A percentile compares a stretch with the other conserved stretches of the same genome.
Evolutionary conservation across 2,113 vertebrate genomes (phyloP).

Genomic region (Elephantulus edwardii): DNA sequence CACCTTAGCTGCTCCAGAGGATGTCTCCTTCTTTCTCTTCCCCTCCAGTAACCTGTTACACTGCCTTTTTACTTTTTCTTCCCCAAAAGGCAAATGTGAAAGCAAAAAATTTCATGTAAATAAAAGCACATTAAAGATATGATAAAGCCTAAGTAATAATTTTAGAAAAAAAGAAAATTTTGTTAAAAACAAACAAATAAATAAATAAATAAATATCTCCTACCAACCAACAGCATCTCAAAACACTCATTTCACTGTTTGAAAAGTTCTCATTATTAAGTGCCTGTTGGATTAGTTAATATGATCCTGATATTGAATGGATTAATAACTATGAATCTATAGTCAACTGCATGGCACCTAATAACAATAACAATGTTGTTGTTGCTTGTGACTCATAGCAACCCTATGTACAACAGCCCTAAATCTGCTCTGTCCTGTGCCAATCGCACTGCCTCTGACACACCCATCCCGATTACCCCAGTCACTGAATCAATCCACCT

Average conservation of each 20-base stretch:
- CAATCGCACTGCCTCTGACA: too few relatives aligned
- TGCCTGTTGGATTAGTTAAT: neutral
- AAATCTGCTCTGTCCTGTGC: too few relatives aligned
- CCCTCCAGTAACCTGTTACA: neutral
- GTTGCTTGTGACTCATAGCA: too few relatives aligned
- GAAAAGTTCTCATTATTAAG: neutral
- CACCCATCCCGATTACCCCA: too few relatives aligned
- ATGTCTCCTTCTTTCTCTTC: neutral
- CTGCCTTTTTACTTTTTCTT: slow-evolving; percentile 1
- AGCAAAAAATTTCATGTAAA: slow-evolving; percentile 53
- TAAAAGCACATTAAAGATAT: neutral
- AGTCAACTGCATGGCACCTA: too few relatives aligned
- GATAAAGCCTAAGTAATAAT: slow-evolving; percentile 30
- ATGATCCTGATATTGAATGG: slow-evolving; percentile 17
- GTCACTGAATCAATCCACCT: too few relatives aligned
- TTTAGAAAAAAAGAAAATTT: neutral
- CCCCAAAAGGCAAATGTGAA: slow-evolving; percentile 41
- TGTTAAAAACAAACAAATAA: slow-evolving; percentile 55
- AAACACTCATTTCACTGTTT: slow-evolving; percentile 49
- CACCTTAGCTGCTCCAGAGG: slow-evolving; percentile 29
- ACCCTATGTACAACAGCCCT: too few relatives aligned
- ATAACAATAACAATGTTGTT: too few relatives aligned
- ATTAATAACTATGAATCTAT: slow-evolving; percentile 50
- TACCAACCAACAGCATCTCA: slow-evolving; percentile 4
- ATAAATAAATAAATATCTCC: too few relatives aligned